These are phyloP conservation scores for Dermolepida albohirtum DNA, from an alignment of 2,888 invertebrate genomes.

Conservation along the genomic window DNA sequence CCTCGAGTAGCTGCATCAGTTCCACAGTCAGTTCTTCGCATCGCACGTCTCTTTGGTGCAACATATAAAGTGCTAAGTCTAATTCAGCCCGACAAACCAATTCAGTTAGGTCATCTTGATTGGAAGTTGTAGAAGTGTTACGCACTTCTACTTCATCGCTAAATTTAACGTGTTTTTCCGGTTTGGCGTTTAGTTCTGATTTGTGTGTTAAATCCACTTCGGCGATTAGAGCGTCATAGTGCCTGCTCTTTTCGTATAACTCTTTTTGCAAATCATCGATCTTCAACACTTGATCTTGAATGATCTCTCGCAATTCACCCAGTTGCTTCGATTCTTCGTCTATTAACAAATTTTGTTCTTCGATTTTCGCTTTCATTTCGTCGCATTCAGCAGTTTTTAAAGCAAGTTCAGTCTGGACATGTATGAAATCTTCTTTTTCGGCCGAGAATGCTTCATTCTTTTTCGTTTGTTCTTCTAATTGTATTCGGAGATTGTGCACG, in stretches of 20 bases:
- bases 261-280: conserved; percentile 80
- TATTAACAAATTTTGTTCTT: conserved; percentile 68
- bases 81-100: conserved; percentile 72
- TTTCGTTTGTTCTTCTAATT: conserved; percentile 50
- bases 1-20: conserved; percentile 83
- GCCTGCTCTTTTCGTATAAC: conserved; percentile 71
- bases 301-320: conserved; percentile 70
- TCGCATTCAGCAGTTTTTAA: conserved; percentile 68
- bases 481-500: conserved; percentile 53
- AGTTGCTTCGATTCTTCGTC: conserved; percentile 70
- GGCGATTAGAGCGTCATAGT: conserved; percentile 67
- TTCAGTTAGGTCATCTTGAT: conserved; percentile 54
- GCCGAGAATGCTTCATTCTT: conserved; percentile 38
- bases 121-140: conserved; percentile 35
- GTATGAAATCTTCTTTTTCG: conserved; percentile 39
- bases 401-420: conserved; percentile 67
- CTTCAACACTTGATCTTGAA: conserved; percentile 79
- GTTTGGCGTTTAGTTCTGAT: conserved; percentile 51
- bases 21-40: conserved; percentile 90
- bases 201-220: conserved; percentile 58
- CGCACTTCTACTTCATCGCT: conserved; percentile 32
- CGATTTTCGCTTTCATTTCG: conserved; percentile 67
- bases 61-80: conserved; percentile 84
- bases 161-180: conserved; percentile 42
- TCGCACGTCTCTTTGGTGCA: conserved; percentile 87